Evolutionary conservation across 2,888 invertebrate genomes (phyloP), one percentile per base, ranked within the genome.

Genomic region (Sylvicola cinctus): DNA sequence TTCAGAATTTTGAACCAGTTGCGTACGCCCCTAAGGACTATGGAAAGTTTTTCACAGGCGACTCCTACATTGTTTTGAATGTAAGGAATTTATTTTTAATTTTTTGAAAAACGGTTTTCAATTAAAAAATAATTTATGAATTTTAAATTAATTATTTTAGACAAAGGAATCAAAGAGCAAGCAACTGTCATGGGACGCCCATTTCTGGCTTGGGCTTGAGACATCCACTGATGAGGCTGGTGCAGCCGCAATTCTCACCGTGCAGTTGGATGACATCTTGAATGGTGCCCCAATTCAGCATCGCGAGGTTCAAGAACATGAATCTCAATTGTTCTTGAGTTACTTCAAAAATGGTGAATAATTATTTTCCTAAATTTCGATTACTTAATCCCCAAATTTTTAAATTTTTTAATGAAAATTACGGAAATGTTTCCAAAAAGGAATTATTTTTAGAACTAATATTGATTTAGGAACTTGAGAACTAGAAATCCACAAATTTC

Each of bases 201-300:
- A 85, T 55, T 88, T 79, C 58, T 88, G 88, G 87, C 65, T 88
- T 29, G 88, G 87, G 25, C 68, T 68, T 29, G 67, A 80, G 47
- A 79, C 81, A 0, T 68, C 74, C 0, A 75, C 75, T 51, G 79
- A 79, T 52, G 79, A 79, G 56, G 66, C 75, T 3, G 78, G 78
- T 1, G 67, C 77, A 3, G 78, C 78, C 1, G 79, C 79, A 36
- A 77, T 78, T 35, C 55, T 74, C 41, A 70, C 83, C 0, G 83
- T 90, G 1, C 83, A 84, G 36, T 57, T 90, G 33, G 88, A 88
- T 46, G 84, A 88, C 47, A 67, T 71, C 38, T 66, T 90, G 27
- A 74, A 76, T 10, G 88, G 88, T 1, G 72, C 67, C 1, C 84
- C 88, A 0, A 69, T 87, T 1, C 85, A 90, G 52, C 76, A 88